phyloP scores from a whole-genome alignment of 2,888 invertebrate species.

The Carpatolechia fugitivella region DNA sequence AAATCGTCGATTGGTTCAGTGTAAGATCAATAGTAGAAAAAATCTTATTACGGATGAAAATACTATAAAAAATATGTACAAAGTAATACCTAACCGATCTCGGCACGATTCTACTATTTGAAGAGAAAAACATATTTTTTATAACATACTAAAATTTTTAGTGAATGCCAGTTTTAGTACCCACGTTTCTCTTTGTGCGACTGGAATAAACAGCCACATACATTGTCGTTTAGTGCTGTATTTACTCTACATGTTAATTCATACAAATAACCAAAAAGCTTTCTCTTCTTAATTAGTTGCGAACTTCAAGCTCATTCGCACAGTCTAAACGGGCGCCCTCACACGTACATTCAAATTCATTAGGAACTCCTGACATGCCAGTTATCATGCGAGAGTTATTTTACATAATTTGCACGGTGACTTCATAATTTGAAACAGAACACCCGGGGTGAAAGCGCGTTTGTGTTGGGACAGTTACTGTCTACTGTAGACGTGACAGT shows the following conservation, averaged over 20 bases:
- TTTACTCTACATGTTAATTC: conserved; percentile 5
- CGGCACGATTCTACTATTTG: too few species aligned
- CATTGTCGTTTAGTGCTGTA: background rate
- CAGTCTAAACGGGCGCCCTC: background rate
- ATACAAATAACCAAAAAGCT: conserved; percentile 7
- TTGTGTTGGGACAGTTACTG: conserved; percentile 3
- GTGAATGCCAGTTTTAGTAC: too few species aligned
- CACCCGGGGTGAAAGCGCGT: conserved; percentile 19
- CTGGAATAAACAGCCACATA: background rate
- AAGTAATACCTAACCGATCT: too few species aligned
- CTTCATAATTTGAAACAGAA: conserved; percentile 41
- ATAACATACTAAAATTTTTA: too few species aligned
- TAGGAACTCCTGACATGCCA: conserved; percentile 8
- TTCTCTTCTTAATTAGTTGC: conserved; percentile 5
- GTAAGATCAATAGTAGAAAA: too few species aligned
- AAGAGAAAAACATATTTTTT: too few species aligned
- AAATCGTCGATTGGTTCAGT: too few species aligned
- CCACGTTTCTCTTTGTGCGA: background rate
- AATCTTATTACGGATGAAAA: too few species aligned
- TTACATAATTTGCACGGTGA: conserved; percentile 43
- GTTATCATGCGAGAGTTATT: conserved; percentile 19
- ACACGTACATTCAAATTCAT: conserved; percentile 10
- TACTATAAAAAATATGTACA: too few species aligned
- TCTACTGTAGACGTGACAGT: too few species aligned
- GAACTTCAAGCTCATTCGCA: conserved; percentile 1